A percentile compares a stretch with the other conserved stretches of the same genome.
Conservation (phyloP, 2,888 invertebrate genomes). For the Mechanitis mazaeus region DNA sequence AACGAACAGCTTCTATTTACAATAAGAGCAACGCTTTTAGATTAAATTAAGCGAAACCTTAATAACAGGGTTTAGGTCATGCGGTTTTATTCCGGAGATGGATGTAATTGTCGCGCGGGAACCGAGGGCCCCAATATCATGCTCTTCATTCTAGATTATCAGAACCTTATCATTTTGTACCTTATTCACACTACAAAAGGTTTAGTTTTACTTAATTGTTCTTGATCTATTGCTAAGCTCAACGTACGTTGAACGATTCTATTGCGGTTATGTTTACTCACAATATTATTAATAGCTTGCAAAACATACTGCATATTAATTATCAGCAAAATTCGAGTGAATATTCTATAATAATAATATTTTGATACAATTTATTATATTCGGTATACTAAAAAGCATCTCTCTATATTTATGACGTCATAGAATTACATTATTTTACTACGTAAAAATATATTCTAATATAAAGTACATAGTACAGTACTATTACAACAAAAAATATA, state of each 20-base stretch:
- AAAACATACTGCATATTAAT: conserved; percentile 20
- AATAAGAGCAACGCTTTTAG: conserved; percentile 39
- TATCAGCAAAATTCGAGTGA: conserved; percentile 21
- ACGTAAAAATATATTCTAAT: too few species aligned
- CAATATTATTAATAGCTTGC: conserved; percentile 19
- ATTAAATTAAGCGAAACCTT: conserved; percentile 52
- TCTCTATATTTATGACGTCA: too few species aligned
- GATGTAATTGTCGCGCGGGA: conserved; percentile 31
- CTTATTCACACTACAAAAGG: conserved; percentile 1
- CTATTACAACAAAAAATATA: too few species aligned
- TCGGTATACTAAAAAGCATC: too few species aligned
- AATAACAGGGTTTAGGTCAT: conserved; percentile 33
- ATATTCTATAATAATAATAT: not conserved
- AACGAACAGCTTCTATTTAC: conserved; percentile 40
- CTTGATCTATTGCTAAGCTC: conserved; percentile 2
- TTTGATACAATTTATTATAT: too few species aligned
- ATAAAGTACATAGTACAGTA: too few species aligned
- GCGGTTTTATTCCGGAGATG: conserved; percentile 34
- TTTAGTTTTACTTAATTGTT: conserved; percentile 5
- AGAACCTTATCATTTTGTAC: conserved; percentile 8
- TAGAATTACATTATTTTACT: too few species aligned
- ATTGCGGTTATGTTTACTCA: conserved; percentile 18
- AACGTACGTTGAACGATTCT: conserved; percentile 8
- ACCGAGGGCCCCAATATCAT: conserved; percentile 24
- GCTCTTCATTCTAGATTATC: conserved; percentile 16